A percentile compares a stretch with the other conserved stretches of the same genome.
Conservation (phyloP, 2,888 invertebrate species). For the Gymnosoma rotundatum region DNA sequence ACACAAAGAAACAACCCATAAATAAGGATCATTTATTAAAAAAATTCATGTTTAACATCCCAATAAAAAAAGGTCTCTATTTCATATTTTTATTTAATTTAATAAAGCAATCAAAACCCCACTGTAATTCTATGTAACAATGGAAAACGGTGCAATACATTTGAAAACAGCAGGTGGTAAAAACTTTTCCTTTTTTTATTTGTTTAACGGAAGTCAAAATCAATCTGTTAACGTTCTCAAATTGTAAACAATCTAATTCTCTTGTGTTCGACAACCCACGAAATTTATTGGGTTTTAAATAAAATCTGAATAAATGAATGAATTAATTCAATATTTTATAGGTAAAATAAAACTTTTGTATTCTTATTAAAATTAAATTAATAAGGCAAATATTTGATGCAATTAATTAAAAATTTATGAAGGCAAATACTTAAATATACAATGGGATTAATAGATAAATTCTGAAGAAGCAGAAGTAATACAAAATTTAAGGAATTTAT, state of each 20-base stretch:
- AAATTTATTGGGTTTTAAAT: background rate
- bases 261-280: background rate
- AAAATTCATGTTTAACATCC: constrained; percentile 7
- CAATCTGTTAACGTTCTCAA: background rate
- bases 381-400: background rate
- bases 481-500: too few species aligned
- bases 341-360: too few species aligned
- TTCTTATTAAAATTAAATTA: background rate
- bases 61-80: background rate
- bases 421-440: background rate
- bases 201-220: background rate
- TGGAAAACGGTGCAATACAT: background rate
- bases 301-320: too few species aligned
- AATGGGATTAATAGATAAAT: background rate
- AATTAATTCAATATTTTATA: background rate
- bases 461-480: too few species aligned
- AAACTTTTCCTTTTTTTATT: background rate
- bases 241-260: background rate
- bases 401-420: constrained; percentile 3
- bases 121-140: background rate
- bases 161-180: constrained; percentile 1
- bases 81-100: background rate
- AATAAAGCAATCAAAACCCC: constrained; percentile 16
- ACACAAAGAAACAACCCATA: background rate
- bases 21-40: background rate